These are phyloP conservation scores for human DNA, from an alignment of 2,113 vertebrate species.

Conservation along the genomic window GRCh38 chr20:57144501-57145000, in stretches of 20 bases:
- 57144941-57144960: neutral
- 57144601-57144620: fast-evolving
- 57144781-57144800: neutral
- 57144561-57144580: neutral
- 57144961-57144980: fast-evolving
- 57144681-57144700: neutral
- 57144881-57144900: neutral
- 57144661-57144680: too few species aligned
- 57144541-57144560: fast-evolving
- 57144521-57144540: neutral
- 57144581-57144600: fast-evolving
- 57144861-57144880: neutral
- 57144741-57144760: neutral
- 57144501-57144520: neutral
- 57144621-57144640: too few species aligned
- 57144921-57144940: neutral
- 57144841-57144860: neutral
- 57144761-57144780: neutral
- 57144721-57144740: neutral
- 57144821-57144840: neutral
- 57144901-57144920: neutral
- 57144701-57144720: neutral
- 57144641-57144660: neutral
- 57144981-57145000: neutral
- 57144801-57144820: neutral